Evolutionary conservation across 2,113 vertebrate species (phyloP), one percentile per base, ranked within the genome.

Genomic region (Aegotheles bennettii): DNA sequence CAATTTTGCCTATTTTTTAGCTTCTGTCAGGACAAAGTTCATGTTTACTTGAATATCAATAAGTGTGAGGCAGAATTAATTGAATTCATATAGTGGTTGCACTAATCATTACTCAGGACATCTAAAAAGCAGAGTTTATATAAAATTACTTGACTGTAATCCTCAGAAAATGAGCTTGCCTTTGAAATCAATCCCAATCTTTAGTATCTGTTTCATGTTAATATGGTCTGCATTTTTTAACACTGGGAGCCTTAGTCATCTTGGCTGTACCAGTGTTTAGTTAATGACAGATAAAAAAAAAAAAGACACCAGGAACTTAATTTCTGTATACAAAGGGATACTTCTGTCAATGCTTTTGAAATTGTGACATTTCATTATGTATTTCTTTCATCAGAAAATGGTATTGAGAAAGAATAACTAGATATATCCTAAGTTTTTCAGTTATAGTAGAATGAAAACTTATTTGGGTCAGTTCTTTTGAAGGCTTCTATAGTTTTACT

Each of bases 181-280:
- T 88, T 43, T 83, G 63, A 93, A 96, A 48, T 71, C 45, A 59
- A 80, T 85, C 42, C 70, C 77, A 42, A 11, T 96, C 87, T 96
- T 87, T 93, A 67, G 42, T 97, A 95, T 84, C 68, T 87, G 36
- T 76, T 94, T 81, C 74, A 51, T 68, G 45, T 83, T 86, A 85
- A 96, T 75, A 87, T 68, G 26, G 35, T 78, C 60, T 73, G 80
- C 38, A 36, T 7, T 71, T 84, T 86, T 93, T 85, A 88, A 77
- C 95, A 5, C 20, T 56, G 40, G 65, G 69, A 81, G 64, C 59
- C 48, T 63, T 85, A 63, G 76, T 94, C 67, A 73, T 92, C 77
- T 88, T 94, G 90, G 50, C 87, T 96, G 35, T 61, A 17, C 84
- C 77, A 76, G 80, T 93, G 79, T 90, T 94, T 77, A 61, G 80